Evolutionary conservation across 2,797 vertebrate genomes (phyloP).

Genomic region (Pangasius sanitwongsei): DNA sequence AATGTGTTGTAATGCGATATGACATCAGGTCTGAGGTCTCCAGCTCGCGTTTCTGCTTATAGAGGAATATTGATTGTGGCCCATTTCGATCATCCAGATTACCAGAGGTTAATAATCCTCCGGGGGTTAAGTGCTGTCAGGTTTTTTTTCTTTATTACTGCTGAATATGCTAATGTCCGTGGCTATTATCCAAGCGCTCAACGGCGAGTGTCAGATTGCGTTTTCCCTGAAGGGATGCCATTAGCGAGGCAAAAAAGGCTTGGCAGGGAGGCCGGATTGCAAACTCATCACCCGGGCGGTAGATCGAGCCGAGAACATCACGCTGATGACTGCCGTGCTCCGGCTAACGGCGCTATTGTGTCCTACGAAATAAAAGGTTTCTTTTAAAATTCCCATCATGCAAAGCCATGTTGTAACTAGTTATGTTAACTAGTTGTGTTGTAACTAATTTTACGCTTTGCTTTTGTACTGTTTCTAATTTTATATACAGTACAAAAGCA

Average conservation of each 20-base stretch:
- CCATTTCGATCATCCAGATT: conserved; percentile 21
- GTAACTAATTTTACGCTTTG: too few species aligned
- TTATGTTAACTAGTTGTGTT: too few species aligned
- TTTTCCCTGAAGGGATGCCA: not conserved
- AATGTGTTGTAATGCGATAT: conserved; percentile 56
- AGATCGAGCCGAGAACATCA: not conserved
- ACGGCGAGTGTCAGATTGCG: not conserved
- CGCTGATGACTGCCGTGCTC: not conserved
- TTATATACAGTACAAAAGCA: not conserved
- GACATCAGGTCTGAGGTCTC: conserved; percentile 56
- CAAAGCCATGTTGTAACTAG: too few species aligned
- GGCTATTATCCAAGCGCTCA: conserved; percentile 36
- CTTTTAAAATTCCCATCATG: not conserved
- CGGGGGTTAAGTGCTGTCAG: conserved; percentile 17
- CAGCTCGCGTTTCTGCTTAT: conserved; percentile 38
- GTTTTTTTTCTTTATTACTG: conserved; percentile 9
- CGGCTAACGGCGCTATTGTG: not conserved
- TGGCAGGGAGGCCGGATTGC: conserved; percentile 2
- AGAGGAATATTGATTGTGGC: conserved; percentile 32
- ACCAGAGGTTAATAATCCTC: conserved; percentile 46
- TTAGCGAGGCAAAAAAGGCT: conserved; percentile 28
- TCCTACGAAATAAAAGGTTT: not conserved
- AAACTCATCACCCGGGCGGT: not conserved
- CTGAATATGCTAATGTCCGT: conserved; percentile 45
- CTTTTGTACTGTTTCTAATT: too few species aligned